Base-by-base conservation (phyloP, 2,113 vertebrate species). In the Semicossyphus pulcher region DNA sequence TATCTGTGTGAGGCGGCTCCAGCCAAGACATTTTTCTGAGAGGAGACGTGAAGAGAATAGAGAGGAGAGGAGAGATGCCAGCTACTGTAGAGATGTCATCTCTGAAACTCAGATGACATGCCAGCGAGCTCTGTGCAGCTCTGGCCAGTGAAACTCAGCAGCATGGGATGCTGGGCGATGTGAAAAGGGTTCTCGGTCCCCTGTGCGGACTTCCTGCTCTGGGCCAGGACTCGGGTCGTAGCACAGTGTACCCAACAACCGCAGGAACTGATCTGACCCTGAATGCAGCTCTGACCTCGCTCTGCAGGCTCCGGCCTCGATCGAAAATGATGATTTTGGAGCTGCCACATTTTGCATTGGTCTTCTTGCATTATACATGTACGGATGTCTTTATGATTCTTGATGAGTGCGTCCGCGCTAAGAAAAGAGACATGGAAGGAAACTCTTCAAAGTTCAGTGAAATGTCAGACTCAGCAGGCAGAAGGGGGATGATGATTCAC, bases 401-500 rank as follows among this genome's bases (percentile, higher is more conserved):
- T 31, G 26, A 16, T 2, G n/a, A 36, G 29, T 1, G 61, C 4
- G 18, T 59, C 57, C 49, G 47, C 29, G 66, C 37, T 62, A n/a
- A 25, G 25, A 52, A 54, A 56, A 61, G 34, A 57, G 10, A 51
- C 10, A 4, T 5, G 36, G 36, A 81, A 73, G 23, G 12, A 67
- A 68, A 59, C 65, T 42, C 54, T 14, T 59, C 16, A 44, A 47
- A 60, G 51, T 81, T 81, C 47, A 60, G 47, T 23, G 4, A 48
- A 52, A 54, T 69, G 61, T 86, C 76, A 78, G 61, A 31, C 20
- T 58, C 15, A 48, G 63, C 80, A 71, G 77, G 60, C 77, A 71
- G 79, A 44, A 70, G 77, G 73, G 68, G 51, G 79, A 70, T 11
- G 76, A 78, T 87, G 87, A 86, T 37, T 86, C 79, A 86, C 53